Evolutionary conservation across 1,140 invertebrate species (phyloP), one percentile per base, ranked within the genome.

Genomic region (Drosophila pruinosa): DNA sequence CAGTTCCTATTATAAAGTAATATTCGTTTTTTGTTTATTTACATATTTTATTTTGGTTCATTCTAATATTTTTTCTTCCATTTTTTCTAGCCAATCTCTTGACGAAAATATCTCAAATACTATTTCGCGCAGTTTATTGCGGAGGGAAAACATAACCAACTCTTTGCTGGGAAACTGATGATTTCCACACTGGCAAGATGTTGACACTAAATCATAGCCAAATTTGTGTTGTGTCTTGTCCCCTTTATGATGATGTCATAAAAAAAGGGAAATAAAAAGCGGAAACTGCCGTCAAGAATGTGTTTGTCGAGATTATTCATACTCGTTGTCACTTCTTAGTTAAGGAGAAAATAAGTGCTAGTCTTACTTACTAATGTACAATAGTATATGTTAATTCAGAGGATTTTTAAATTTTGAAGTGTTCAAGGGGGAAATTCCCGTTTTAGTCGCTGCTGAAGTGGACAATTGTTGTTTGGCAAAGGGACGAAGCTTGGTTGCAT

Each of bases 131-230:
- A 56, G 57, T 73, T 28, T 62, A 50, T 5, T 22, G 36, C n/a
- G 24, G 21, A 12, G 17, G 3, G 34, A 4, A 50, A 48, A 10
- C 12, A 45, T 8, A 17, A 5, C 6, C 43, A 39, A 67, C 34
- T 43, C 10, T 48, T 47, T 57, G 45, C 31, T 41, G 41, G 41
- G 28, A 17, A 31, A 39, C 57, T 61, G 69, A 72, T 68, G 68
- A 75, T 81, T 76, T 63, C 61, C 70, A 67, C 53, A 74, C 70
- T 63, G 21, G 21, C 74, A 82, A 82, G 74, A 78, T 83, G 70
- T 78, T 82, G 73, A 63, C 61, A 57, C 56, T 83, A 75, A 77
- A 82, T 75, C 71, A 82, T 52, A 78, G 41, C 54, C 39, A 54
- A 48, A 58, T 63, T 72, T 63, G 26, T 38, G 47, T 48, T 58